These are phyloP conservation scores for Corythornis madagascariensis DNA, from an alignment of 2,113 vertebrate species.

Conservation along the genomic window DNA sequence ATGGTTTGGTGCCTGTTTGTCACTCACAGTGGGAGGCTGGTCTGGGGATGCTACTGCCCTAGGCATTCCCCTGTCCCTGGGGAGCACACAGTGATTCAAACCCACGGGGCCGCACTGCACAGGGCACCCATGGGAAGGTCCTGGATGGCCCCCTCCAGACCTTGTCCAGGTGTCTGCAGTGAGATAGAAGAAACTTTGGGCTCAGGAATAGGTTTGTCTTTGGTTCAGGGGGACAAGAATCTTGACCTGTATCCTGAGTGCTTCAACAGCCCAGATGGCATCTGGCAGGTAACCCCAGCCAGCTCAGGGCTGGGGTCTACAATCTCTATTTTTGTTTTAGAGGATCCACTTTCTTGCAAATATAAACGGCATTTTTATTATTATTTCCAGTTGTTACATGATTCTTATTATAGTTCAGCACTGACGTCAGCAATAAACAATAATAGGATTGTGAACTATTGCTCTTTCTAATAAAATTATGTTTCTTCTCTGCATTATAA, in stretches of 20 bases:
- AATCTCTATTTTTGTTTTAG: not conserved
- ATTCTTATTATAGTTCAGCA: conserved; percentile 59
- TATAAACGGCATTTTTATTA: conserved; percentile 34
- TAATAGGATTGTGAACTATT: conserved; percentile 76
- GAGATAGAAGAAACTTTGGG: not conserved
- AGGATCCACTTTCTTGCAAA: conserved; percentile 24
- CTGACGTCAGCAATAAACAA: conserved; percentile 79
- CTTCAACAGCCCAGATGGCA: accelerated
- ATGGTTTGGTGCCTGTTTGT: not conserved
- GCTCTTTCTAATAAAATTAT: conserved; percentile 77
- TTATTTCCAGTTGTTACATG: conserved; percentile 63
- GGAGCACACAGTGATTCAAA: not conserved
- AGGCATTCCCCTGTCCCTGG: not conserved
- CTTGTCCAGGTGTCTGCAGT: not conserved
- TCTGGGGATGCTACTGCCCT: too few species aligned
- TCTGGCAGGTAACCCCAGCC: not conserved
- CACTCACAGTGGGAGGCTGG: not conserved
- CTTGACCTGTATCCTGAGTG: not conserved
- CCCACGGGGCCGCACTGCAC: accelerated
- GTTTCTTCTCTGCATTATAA: conserved; percentile 74
- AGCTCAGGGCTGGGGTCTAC: not conserved
- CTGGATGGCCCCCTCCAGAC: not conserved
- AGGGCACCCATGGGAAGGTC: accelerated
- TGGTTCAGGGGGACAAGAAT: not conserved
- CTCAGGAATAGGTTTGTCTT: not conserved